Conservation (phyloP, 2,113 vertebrate species). For the Brienomyrus longianalis region DNA sequence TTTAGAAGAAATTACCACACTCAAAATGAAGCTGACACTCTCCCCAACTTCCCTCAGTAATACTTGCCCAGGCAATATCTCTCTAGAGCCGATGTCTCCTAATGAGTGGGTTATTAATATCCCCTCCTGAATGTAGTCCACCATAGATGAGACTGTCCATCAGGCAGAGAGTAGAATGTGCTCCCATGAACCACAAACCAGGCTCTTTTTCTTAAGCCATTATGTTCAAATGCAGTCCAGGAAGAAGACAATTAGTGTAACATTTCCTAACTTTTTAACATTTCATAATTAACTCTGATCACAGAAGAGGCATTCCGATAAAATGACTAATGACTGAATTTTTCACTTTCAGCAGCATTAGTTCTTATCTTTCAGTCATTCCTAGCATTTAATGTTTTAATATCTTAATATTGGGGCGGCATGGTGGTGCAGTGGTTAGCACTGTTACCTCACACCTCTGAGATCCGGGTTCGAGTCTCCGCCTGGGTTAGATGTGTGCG, state of each 20-base stretch:
- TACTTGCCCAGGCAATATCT: neutral
- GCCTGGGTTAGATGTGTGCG: too few relatives aligned
- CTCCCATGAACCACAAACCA: neutral
- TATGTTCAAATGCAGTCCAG: neutral
- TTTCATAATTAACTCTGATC: neutral
- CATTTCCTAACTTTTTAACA: neutral
- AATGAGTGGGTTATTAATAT: conserved; percentile 22
- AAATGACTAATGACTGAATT: neutral
- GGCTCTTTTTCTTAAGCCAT: neutral
- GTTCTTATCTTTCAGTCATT: neutral
- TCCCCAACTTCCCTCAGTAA: neutral
- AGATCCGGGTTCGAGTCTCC: too few relatives aligned
- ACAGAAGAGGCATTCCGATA: neutral
- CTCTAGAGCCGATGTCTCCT: neutral
- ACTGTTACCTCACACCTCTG: too few relatives aligned
- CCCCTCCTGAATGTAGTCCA: neutral
- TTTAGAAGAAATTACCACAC: conserved; percentile 1
- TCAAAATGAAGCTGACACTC: neutral
- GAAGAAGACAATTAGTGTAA: neutral
- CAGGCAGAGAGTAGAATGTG: neutral
- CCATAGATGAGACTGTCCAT: neutral
- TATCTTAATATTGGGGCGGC: neutral
- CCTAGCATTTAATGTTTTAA: neutral
- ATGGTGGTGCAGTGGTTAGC: too few relatives aligned
- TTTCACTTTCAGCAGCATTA: neutral